Percentiles rank a stretch among this genome's conserved stretches.
These are phyloP conservation scores for Platynereis dumerilii DNA, from an alignment of 2,888 invertebrate genomes.

Conservation along the genomic window DNA sequence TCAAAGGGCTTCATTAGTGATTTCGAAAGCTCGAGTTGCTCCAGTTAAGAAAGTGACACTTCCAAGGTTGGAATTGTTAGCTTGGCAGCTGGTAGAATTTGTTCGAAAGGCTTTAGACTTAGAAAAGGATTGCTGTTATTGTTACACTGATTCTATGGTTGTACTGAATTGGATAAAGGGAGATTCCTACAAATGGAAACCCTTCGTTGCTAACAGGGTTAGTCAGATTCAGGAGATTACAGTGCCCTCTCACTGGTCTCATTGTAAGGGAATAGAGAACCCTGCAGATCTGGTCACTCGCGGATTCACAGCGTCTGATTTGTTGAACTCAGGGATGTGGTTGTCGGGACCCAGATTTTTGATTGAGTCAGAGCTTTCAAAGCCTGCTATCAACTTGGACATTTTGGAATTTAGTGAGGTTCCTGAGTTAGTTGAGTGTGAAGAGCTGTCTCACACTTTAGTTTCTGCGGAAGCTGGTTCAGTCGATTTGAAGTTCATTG, in stretches of 20 bases:
- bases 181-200: too few relatives aligned
- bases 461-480: too few relatives aligned
- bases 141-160: background rate
- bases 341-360: constrained; percentile 40
- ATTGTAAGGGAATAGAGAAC: constrained; percentile 42
- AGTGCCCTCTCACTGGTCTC: constrained; percentile 34
- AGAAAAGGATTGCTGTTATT: background rate
- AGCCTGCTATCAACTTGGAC: too few relatives aligned
- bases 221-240: constrained; percentile 36
- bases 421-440: too few relatives aligned
- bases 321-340: constrained; percentile 35
- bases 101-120: background rate
- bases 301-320: constrained; percentile 33
- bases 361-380: too few relatives aligned
- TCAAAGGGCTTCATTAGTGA: background rate
- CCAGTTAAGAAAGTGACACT: constrained; percentile 4
- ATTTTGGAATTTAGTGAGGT: too few relatives aligned
- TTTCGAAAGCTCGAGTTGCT: constrained; percentile 1
- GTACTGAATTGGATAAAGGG: constrained; percentile 4
- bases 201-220: constrained; percentile 42
- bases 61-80: constrained; percentile 6
- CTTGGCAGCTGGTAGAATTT: background rate
- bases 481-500: too few relatives aligned
- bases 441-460: too few relatives aligned
- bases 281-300: constrained; percentile 47